These are phyloP conservation scores for Trachelipus rathkii DNA, from an alignment of 1,140 invertebrate genomes.

Conservation along the genomic window DNA sequence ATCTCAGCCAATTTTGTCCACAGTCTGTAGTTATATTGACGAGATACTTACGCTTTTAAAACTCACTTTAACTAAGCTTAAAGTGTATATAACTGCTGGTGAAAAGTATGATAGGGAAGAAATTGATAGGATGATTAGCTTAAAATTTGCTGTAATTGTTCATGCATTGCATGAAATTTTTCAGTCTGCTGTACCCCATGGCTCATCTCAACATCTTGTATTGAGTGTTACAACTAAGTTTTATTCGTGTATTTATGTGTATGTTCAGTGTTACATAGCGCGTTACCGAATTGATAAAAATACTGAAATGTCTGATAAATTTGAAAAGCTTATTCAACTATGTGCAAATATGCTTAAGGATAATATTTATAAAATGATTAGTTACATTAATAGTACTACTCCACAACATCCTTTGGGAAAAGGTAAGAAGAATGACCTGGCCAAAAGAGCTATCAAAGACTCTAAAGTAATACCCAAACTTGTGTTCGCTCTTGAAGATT, in stretches of 20 bases:
- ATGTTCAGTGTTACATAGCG: conserved; percentile 49
- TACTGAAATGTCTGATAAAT: conserved; percentile 49
- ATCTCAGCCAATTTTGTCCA: conserved; percentile 45
- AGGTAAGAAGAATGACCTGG: conserved; percentile 14
- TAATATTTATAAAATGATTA: conserved; percentile 51
- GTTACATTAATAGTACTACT: conserved; percentile 46
- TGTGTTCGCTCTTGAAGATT: conserved; percentile 54
- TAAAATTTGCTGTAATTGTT: conserved; percentile 48
- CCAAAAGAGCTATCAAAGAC: conserved; percentile 50
- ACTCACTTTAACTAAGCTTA: conserved; percentile 36
- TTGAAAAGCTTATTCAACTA: conserved; percentile 54
- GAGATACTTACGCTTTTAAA: conserved; percentile 29
- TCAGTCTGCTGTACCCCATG: conserved; percentile 51
- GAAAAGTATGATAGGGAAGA: conserved; percentile 44
- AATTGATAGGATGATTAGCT: conserved; percentile 50
- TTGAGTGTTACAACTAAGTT: conserved; percentile 50
- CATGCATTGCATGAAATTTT: conserved; percentile 52
- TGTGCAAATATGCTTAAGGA: conserved; percentile 49
- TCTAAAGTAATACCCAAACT: conserved; percentile 52
- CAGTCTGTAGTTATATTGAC: conserved; percentile 27
- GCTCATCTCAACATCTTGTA: conserved; percentile 48
- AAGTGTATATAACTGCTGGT: conserved; percentile 26
- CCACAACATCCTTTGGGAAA: conserved; percentile 38
- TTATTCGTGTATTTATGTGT: conserved; percentile 48
- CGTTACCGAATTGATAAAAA: conserved; percentile 31